phyloP scores from a whole-genome alignment of 2,113 vertebrate species.

The Chunga burmeisteri region DNA sequence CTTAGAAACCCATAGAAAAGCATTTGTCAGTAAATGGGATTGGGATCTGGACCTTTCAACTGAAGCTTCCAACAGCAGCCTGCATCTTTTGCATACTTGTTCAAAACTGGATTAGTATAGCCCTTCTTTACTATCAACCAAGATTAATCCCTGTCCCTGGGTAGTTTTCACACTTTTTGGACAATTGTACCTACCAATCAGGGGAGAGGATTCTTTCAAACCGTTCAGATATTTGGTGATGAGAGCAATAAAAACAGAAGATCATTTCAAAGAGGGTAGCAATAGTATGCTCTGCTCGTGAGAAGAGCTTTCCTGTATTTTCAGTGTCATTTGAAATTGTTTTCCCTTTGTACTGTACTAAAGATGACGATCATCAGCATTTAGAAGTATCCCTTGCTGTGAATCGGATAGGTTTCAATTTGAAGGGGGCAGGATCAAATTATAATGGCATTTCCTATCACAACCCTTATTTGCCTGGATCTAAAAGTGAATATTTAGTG shows the following conservation, averaged over 20 bases:
- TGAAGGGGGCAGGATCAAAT: background rate
- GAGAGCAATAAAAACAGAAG: background rate
- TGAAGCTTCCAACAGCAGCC: background rate
- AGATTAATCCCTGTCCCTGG: background rate
- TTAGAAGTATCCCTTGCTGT: background rate
- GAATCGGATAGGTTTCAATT: background rate
- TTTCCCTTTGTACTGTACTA: background rate
- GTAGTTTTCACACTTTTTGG: background rate
- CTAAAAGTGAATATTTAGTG: background rate
- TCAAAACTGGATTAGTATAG: background rate
- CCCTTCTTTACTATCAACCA: background rate
- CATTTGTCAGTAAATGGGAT: background rate
- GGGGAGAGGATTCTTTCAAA: background rate
- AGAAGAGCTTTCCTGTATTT: background rate
- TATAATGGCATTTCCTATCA: background rate
- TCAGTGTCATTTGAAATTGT: background rate
- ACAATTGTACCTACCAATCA: background rate
- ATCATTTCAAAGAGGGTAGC: background rate
- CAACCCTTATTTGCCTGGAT: background rate
- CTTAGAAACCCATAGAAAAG: background rate
- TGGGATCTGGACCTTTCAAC: background rate
- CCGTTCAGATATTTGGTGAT: background rate
- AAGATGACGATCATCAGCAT: background rate
- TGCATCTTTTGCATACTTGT: background rate
- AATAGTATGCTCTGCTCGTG: accelerated